A percentile compares a stretch with the other conserved stretches of the same genome.
Evolutionary conservation across 2,113 vertebrate species (phyloP).

Genomic region (Zosterops pallidus): DNA sequence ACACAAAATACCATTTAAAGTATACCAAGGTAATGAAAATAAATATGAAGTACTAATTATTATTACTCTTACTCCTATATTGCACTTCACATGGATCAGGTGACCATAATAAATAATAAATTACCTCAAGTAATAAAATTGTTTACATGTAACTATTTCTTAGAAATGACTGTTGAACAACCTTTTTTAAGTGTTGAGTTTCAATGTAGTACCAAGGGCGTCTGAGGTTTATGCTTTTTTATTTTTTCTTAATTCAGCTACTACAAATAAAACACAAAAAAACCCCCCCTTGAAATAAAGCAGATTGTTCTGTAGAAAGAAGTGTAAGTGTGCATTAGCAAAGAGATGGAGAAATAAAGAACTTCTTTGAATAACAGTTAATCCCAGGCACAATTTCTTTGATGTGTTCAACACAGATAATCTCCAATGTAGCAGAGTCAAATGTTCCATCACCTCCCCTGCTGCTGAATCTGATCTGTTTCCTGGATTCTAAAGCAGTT

Average conservation of each 20-base stretch:
- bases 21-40: neutral
- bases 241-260: neutral
- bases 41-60: neutral
- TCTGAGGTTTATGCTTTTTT: neutral
- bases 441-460: accelerated
- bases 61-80: neutral
- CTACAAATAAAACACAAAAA: neutral
- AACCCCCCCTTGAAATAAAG: neutral
- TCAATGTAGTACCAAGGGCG: neutral
- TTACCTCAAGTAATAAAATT: neutral
- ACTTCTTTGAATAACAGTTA: neutral
- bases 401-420: neutral
- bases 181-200: neutral
- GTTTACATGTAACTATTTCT: neutral
- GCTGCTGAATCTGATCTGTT: neutral
- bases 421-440: neutral
- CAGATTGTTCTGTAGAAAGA: neutral
- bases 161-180: neutral
- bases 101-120: neutral
- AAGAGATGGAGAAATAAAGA: neutral
- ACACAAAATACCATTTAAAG: neutral
- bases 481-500: neutral
- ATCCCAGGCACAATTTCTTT: neutral
- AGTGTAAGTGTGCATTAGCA: neutral
- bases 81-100: neutral